phyloP scores from a whole-genome alignment of 2,113 vertebrate genomes.

The Ceyx cyanopectus region DNA sequence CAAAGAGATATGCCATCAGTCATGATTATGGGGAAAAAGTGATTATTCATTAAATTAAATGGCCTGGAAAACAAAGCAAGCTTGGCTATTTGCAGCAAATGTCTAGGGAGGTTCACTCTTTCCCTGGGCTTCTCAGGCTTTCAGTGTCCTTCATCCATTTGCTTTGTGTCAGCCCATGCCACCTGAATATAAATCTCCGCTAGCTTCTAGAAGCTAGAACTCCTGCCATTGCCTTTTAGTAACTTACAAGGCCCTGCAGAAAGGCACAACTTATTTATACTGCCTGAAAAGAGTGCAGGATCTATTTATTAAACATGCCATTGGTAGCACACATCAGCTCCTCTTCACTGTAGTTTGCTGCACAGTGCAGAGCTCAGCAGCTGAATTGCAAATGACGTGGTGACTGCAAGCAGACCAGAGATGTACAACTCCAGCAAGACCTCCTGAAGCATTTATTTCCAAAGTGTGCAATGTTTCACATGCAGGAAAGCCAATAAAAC shows the following conservation, averaged over 20 bases:
- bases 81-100: not conserved
- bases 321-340: not conserved
- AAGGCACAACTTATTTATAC: not conserved
- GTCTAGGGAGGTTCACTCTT: not conserved
- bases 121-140: not conserved
- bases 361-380: not conserved
- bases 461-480: not conserved
- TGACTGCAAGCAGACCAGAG: not conserved
- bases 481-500: not conserved
- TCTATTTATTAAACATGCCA: not conserved
- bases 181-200: slow-evolving; percentile 8
- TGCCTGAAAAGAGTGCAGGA: not conserved
- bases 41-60: slow-evolving; percentile 26
- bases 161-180: not conserved
- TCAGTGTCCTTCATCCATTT: not conserved
- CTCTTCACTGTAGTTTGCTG: not conserved
- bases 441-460: not conserved
- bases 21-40: slow-evolving; percentile 18
- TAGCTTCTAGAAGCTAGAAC: not conserved
- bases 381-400: not conserved
- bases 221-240: not conserved
- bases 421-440: not conserved
- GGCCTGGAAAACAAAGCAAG: slow-evolving; percentile 28
- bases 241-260: not conserved
- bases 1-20: not conserved